Evolutionary conservation across 1,140 invertebrate genomes (phyloP).

Genomic region (Dinoponera quadriceps): DNA sequence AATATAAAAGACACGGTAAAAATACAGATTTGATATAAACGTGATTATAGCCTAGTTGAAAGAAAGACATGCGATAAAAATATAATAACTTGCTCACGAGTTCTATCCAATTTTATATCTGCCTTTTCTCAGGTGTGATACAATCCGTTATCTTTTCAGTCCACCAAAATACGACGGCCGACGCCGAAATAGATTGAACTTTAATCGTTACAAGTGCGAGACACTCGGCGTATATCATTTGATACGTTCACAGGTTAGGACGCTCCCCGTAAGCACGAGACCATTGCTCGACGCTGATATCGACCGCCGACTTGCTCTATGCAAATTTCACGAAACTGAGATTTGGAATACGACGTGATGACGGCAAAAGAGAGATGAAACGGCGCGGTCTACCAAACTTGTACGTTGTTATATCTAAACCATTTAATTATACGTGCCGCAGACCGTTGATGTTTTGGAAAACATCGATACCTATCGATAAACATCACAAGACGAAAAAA

Average conservation of each 20-base stretch:
- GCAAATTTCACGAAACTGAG: slow-evolving; percentile 29
- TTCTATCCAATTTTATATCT: not conserved
- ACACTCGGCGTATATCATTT: not conserved
- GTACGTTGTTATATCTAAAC: slow-evolving; percentile 10
- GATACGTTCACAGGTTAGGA: slow-evolving; percentile 28
- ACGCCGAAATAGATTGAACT: not conserved
- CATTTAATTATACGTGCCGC: not conserved
- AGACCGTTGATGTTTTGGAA: slow-evolving; percentile 1
- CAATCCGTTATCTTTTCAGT: not conserved
- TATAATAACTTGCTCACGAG: slow-evolving; percentile 7
- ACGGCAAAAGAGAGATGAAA: slow-evolving; percentile 1
- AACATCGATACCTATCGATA: slow-evolving; percentile 18
- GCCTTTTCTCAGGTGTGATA: not conserved
- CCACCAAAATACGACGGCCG: not conserved
- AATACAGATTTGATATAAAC: slow-evolving; percentile 6
- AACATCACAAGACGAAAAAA: not conserved
- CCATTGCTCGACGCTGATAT: not conserved
- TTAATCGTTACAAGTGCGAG: not conserved
- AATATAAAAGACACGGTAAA: not conserved
- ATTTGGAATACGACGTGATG: slow-evolving; percentile 2
- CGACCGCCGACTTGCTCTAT: not conserved
- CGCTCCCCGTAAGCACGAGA: not conserved
- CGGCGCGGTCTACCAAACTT: not conserved
- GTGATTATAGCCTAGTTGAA: not conserved
- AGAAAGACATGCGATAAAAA: slow-evolving; percentile 24